phyloP scores from a whole-genome alignment of 2,113 vertebrate species.

The Picathartes gymnocephalus region DNA sequence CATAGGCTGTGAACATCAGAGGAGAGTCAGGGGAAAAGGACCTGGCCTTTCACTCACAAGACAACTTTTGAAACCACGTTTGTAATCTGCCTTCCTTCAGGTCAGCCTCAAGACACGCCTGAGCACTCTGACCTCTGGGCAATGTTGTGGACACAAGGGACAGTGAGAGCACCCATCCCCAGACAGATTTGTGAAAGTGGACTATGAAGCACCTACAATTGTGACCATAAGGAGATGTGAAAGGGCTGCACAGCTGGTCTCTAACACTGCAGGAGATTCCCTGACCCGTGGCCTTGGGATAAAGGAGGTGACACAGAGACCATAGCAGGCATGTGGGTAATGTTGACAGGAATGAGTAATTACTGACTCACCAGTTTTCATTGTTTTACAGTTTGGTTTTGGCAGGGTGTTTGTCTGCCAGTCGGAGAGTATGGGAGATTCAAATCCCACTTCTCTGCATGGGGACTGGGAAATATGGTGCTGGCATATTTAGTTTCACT shows the following conservation, averaged over 20 bases:
- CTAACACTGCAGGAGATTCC: neutral
- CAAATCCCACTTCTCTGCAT: neutral
- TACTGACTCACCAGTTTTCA: neutral
- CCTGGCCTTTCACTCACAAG: neutral
- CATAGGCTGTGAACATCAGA: neutral
- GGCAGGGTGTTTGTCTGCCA: neutral
- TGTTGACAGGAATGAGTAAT: neutral
- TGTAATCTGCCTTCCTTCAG: neutral
- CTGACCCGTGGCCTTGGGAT: fast-evolving
- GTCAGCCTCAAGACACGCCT: neutral
- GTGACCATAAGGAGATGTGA: neutral
- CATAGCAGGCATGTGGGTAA: neutral
- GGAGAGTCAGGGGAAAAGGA: neutral
- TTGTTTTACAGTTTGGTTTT: neutral
- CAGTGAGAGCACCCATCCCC: neutral
- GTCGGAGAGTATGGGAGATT: neutral
- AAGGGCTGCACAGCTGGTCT: fast-evolving
- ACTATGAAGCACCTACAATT: neutral
- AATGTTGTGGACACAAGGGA: neutral
- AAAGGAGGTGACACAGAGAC: neutral
- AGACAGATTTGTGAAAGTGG: neutral
- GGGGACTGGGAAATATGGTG: neutral
- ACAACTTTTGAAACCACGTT: neutral
- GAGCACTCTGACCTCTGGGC: neutral
- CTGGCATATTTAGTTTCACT: neutral